phyloP scores from a whole-genome alignment of 2,888 invertebrate genomes.

The Lottia scabra region DNA sequence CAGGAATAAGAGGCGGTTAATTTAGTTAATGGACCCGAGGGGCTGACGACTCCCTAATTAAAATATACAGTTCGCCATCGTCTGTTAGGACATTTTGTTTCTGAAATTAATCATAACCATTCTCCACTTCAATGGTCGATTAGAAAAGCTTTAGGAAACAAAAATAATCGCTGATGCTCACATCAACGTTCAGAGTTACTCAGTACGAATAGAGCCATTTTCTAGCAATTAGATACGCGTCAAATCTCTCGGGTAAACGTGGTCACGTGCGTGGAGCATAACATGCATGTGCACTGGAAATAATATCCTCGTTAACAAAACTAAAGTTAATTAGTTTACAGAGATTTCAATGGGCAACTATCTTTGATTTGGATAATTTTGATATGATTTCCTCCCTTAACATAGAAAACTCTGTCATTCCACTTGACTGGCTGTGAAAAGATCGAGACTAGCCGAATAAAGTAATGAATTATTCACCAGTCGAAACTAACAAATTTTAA shows the following conservation, averaged over 20 bases:
- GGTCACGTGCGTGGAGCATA: constrained; percentile 14
- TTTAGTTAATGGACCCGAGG: neutral
- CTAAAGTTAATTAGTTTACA: constrained; percentile 16
- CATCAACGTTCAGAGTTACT: neutral
- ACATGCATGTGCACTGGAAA: constrained; percentile 8
- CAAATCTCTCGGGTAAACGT: constrained; percentile 14
- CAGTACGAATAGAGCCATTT: constrained; percentile 25
- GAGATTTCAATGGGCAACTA: constrained; percentile 13
- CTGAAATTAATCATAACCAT: neutral
- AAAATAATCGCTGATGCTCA: constrained; percentile 1
- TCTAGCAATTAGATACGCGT: constrained; percentile 30
- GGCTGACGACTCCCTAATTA: neutral
- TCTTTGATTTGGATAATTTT: neutral
- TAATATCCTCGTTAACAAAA: constrained; percentile 5
- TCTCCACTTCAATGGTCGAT: neutral
- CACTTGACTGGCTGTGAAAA: neutral
- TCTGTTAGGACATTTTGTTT: neutral
- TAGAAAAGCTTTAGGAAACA: constrained; percentile 1
- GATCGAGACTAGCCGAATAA: neutral
- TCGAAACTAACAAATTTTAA: neutral
- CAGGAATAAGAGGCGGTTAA: constrained; percentile 2
- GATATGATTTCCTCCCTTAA: neutral
- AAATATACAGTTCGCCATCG: neutral
- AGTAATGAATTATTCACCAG: constrained; percentile 2
- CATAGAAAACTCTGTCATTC: neutral